phyloP scores from a whole-genome alignment of 2,888 invertebrate genomes.

The Priocnemis perturbator region DNA sequence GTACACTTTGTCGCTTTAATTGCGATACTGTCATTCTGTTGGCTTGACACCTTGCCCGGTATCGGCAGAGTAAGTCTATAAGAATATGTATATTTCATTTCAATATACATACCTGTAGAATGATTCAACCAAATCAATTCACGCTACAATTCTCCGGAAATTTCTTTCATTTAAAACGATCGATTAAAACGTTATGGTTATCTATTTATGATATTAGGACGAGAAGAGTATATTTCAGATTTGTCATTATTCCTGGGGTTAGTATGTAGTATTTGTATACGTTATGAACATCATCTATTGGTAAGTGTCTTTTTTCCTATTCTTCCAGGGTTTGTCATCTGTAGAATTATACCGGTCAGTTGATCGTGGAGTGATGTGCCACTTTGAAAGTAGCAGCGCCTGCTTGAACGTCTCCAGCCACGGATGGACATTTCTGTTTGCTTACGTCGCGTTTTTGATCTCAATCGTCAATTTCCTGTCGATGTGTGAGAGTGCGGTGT shows the following conservation, averaged over 20 bases:
- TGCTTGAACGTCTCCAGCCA: slow-evolving; percentile 69
- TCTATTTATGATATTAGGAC: no score
- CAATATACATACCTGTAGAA: no score
- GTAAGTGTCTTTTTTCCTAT: slow-evolving; percentile 10
- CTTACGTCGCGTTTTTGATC: slow-evolving; percentile 76
- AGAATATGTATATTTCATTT: slow-evolving; percentile 5
- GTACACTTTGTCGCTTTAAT: slow-evolving; percentile 75
- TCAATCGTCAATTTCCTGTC: slow-evolving; percentile 77
- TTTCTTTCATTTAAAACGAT: no score
- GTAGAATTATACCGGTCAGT: slow-evolving; percentile 64
- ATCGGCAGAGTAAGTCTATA: slow-evolving; percentile 76
- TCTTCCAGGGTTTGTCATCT: slow-evolving; percentile 64
- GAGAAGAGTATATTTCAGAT: no score
- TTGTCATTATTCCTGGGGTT: no score
- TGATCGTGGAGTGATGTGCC: slow-evolving; percentile 67
- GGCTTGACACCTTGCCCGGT: slow-evolving; percentile 77
- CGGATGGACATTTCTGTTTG: slow-evolving; percentile 76
- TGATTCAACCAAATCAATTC: no score
- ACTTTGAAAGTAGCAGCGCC: slow-evolving; percentile 59
- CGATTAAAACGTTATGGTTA: no score
- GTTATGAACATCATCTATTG: no score
- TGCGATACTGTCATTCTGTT: slow-evolving; percentile 74
- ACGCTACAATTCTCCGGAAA: no score
- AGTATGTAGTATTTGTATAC: no score
- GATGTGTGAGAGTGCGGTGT: slow-evolving; percentile 78